These are phyloP conservation scores for Micronycteris hirsuta DNA, from an alignment of 2,113 vertebrate species.

Conservation along the genomic window DNA sequence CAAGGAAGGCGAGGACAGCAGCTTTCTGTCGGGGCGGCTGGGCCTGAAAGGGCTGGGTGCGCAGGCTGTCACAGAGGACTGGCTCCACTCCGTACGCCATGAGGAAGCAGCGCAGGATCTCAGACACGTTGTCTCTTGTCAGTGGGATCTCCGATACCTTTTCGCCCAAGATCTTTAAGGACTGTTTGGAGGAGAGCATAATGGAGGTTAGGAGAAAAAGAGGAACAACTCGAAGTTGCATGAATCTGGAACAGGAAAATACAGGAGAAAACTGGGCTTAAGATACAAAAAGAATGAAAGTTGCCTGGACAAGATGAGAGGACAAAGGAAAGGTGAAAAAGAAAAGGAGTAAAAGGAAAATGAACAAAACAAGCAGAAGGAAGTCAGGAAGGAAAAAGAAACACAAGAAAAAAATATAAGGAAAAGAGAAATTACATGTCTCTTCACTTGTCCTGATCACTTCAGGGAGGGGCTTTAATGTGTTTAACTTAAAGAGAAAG, in stretches of 20 bases:
- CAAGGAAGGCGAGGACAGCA: constrained; percentile 89
- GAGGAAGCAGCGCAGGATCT: constrained; percentile 93
- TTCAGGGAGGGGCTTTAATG: not conserved
- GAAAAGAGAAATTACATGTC: not conserved
- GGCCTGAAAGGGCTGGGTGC: constrained; percentile 93
- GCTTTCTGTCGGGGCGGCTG: constrained; percentile 91
- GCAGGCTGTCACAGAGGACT: constrained; percentile 87
- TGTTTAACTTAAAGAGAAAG: not conserved
- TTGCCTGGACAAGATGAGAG: fast-evolving
- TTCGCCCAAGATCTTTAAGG: constrained; percentile 95
- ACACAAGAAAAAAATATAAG: not conserved
- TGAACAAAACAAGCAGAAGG: not conserved
- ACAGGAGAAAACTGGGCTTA: not conserved
- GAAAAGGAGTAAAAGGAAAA: not conserved
- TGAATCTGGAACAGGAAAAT: not conserved
- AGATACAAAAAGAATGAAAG: not conserved
- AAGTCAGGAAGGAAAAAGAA: not conserved
- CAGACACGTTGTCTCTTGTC: constrained; percentile 91
- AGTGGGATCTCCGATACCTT: constrained; percentile 92
- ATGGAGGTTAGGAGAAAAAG: not conserved
- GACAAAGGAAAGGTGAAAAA: not conserved
- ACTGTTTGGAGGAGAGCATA: constrained; percentile 76
- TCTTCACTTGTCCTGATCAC: not conserved
- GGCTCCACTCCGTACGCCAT: constrained; percentile 87
- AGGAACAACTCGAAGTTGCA: not conserved